phyloP scores from a whole-genome alignment of 1,140 invertebrate species.

The Sminthurides bifidus region DNA sequence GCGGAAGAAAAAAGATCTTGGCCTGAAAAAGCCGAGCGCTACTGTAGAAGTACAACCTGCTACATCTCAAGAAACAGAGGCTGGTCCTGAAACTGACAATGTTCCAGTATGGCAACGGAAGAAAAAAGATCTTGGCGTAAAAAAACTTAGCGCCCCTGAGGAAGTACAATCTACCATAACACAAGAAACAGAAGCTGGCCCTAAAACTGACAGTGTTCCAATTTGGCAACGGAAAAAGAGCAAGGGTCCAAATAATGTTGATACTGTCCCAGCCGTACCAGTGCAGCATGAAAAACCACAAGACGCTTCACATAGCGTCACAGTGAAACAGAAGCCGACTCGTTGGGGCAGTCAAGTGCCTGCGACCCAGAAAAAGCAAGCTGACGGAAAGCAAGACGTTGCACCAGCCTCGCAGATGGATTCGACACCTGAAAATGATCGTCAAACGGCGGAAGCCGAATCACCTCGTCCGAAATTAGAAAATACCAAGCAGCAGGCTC shows the following conservation, averaged over 20 bases:
- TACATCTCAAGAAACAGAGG: slow-evolving; percentile 30
- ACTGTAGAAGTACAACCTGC: slow-evolving; percentile 39
- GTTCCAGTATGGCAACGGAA: slow-evolving; percentile 15
- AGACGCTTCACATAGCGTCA: too few relatives aligned
- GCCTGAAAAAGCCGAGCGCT: slow-evolving; percentile 38
- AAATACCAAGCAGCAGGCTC: too few relatives aligned
- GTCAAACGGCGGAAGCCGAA: too few relatives aligned
- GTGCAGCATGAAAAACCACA: too few relatives aligned
- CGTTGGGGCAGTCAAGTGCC: too few relatives aligned
- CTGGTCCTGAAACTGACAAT: slow-evolving; percentile 11
- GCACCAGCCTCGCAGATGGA: too few relatives aligned
- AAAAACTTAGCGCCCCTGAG: neutral
- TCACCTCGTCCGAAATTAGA: too few relatives aligned
- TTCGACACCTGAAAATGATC: too few relatives aligned
- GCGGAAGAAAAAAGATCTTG: slow-evolving; percentile 34
- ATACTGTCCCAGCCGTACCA: too few relatives aligned
- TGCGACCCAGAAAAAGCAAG: neutral
- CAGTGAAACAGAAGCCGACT: too few relatives aligned
- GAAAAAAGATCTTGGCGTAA: slow-evolving; percentile 7
- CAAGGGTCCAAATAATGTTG: too few relatives aligned
- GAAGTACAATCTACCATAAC: neutral
- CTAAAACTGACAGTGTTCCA: too few relatives aligned
- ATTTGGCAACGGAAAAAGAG: slow-evolving; percentile 7
- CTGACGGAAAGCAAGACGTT: neutral
- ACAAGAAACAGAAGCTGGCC: neutral